A percentile compares a stretch with the other conserved stretches of the same genome.
phyloP scores from a whole-genome alignment of 2,113 vertebrate genomes.

The Gavialis gangeticus region DNA sequence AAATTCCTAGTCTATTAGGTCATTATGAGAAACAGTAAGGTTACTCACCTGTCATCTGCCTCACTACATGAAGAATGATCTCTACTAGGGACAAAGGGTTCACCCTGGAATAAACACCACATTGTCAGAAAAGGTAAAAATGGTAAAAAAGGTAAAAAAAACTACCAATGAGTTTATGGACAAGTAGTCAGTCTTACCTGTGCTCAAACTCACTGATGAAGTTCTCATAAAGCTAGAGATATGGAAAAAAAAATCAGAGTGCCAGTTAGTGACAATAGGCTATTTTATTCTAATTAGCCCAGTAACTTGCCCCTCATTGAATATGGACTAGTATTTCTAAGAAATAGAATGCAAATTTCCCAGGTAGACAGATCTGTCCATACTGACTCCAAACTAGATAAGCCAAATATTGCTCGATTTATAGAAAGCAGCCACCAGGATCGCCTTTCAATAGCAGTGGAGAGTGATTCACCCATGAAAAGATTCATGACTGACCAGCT shows the following conservation, averaged over 20 bases:
- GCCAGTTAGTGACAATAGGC: neutral
- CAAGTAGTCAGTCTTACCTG: constrained; percentile 81
- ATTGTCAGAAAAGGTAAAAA: neutral
- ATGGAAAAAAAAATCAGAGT: neutral
- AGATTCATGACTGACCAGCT: neutral
- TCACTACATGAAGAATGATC: constrained; percentile 93
- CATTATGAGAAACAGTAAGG: rapidly evolving
- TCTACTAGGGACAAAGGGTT: constrained; percentile 97
- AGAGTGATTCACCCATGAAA: neutral
- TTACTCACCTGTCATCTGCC: constrained; percentile 91
- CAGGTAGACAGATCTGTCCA: rapidly evolving
- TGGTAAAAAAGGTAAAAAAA: no score
- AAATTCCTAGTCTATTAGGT: rapidly evolving
- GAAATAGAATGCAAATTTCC: rapidly evolving
- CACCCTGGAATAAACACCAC: constrained; percentile 84
- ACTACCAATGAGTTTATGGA: neutral
- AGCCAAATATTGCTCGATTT: rapidly evolving
- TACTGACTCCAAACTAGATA: neutral
- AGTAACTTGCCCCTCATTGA: rapidly evolving
- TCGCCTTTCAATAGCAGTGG: neutral
- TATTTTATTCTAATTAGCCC: rapidly evolving
- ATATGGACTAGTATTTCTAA: rapidly evolving
- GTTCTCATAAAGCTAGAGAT: constrained; percentile 93
- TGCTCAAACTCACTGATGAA: constrained; percentile 98
- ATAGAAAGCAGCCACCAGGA: rapidly evolving